These are phyloP conservation scores for Cyprinella venusta DNA, from an alignment of 2,797 vertebrate genomes.

Conservation along the genomic window DNA sequence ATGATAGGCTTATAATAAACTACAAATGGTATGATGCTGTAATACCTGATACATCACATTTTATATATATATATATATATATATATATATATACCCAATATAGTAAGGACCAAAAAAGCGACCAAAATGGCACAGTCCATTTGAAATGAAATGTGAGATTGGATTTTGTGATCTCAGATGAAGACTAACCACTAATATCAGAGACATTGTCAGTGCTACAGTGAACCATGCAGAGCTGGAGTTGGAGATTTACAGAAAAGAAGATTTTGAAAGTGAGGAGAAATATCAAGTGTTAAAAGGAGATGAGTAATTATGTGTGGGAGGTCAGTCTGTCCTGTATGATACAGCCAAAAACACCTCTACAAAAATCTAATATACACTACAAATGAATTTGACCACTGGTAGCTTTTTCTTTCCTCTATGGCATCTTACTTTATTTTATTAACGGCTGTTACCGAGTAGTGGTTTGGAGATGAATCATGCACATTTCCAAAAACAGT, in stretches of 20 bases:
- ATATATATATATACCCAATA: neutral
- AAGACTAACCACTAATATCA: conserved; percentile 24
- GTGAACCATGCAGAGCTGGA: conserved; percentile 22
- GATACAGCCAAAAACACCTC: conserved; percentile 72
- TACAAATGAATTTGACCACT: neutral
- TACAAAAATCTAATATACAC: conserved; percentile 54
- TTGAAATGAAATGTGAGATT: neutral
- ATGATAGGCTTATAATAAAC: neutral
- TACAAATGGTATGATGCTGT: neutral
- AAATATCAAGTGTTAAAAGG: conserved; percentile 71
- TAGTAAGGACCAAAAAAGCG: neutral
- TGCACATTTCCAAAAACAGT: conserved; percentile 29
- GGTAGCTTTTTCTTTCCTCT: neutral
- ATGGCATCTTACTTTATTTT: neutral
- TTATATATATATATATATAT: no score
- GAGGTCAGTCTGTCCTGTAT: conserved; percentile 77
- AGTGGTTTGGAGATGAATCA: conserved; percentile 20
- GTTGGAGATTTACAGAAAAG: conserved; percentile 58
- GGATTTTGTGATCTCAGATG: conserved; percentile 13
- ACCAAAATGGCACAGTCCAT: neutral
- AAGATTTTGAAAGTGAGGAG: conserved; percentile 64
- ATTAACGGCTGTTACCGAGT: neutral
- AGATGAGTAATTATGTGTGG: conserved; percentile 81
- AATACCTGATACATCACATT: neutral
- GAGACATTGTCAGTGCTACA: conserved; percentile 41